These are phyloP conservation scores for Illadopsis cleaveri DNA, from an alignment of 2,113 vertebrate genomes.

Conservation along the genomic window DNA sequence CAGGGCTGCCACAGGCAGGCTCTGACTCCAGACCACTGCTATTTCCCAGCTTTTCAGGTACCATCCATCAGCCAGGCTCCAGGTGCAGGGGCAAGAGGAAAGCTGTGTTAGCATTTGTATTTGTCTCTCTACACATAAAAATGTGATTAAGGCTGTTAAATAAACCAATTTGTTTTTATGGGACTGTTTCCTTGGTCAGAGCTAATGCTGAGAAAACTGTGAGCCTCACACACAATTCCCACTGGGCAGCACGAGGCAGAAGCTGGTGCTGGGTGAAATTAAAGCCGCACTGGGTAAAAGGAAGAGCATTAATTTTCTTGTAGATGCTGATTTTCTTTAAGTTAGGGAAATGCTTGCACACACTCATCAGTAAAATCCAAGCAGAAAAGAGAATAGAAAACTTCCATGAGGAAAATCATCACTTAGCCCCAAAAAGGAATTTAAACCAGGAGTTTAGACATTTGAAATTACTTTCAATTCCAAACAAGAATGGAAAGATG, in stretches of 20 bases:
- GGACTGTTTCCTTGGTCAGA: not conserved
- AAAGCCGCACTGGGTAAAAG: not conserved
- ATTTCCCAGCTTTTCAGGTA: not conserved
- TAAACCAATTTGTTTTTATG: not conserved
- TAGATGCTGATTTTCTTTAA: not conserved
- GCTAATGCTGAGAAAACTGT: not conserved
- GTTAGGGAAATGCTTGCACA: not conserved
- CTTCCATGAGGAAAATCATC: not conserved
- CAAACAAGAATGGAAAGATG: not conserved
- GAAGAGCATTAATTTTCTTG: not conserved
- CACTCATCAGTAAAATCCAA: not conserved
- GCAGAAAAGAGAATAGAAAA: not conserved
- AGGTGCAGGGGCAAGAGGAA: not conserved
- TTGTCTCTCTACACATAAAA: not conserved
- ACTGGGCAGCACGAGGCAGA: not conserved
- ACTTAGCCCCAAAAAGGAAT: not conserved
- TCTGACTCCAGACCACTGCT: not conserved
- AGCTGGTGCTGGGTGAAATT: not conserved
- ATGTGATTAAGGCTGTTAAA: not conserved
- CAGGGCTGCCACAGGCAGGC: not conserved
- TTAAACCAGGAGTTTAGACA: not conserved
- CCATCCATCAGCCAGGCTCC: not conserved
- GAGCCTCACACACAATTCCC: not conserved
- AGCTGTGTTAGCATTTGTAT: not conserved
- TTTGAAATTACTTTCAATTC: not conserved